Conservation (phyloP, 35 echinoderm and acorn worm species). For the Apostichopus californicus region DNA sequence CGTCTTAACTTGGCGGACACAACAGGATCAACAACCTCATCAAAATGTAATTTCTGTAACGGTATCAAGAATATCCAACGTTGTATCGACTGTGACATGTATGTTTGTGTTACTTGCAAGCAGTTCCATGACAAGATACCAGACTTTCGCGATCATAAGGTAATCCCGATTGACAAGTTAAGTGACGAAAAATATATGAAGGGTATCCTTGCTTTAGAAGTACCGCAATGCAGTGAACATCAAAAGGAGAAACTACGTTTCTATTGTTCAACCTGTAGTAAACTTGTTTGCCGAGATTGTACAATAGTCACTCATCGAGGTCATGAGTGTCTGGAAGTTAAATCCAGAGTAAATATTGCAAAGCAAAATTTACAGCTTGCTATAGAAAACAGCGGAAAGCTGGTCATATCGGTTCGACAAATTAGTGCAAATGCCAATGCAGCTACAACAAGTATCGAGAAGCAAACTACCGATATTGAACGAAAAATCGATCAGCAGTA, state of each 20-base stretch:
- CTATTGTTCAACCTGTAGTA: constrained; percentile 39
- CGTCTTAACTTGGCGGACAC: background rate
- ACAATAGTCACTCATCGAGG: constrained; percentile 10
- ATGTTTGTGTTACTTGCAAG: background rate
- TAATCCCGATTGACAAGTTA: background rate
- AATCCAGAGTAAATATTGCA: background rate
- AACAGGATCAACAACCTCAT: too few relatives aligned
- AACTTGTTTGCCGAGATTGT: constrained; percentile 70
- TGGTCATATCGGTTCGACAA: background rate
- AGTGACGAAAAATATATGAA: background rate
- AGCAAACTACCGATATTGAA: background rate
- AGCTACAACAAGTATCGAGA: background rate
- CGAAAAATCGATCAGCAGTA: background rate
- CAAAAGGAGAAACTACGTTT: background rate
- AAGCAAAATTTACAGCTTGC: background rate
- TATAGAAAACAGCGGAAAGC: background rate
- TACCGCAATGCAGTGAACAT: background rate
- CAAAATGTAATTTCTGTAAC: background rate
- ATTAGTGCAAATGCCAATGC: background rate
- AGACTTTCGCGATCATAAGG: background rate
- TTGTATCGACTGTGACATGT: background rate
- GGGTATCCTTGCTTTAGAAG: background rate
- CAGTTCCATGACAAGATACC: background rate
- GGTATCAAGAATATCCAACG: background rate
- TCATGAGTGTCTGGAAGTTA: background rate